Conservation (phyloP, 2,888 invertebrate genomes). For the Drosophila pseudotalamancana region DNA sequence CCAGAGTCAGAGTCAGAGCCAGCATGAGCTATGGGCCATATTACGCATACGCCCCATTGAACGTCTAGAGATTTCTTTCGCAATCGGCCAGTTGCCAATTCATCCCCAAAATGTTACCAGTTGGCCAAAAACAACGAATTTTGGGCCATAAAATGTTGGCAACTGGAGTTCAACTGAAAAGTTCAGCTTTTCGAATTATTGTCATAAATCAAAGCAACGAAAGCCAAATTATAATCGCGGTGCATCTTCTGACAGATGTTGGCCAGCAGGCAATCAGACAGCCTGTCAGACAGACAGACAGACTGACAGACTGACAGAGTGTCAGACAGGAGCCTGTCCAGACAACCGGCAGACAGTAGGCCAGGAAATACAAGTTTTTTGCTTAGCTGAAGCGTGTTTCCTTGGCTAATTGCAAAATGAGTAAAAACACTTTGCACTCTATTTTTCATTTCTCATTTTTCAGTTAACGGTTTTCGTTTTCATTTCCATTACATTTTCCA, state of each 20-base stretch:
- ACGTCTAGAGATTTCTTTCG: slow-evolving; percentile 32
- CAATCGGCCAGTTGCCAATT: slow-evolving; percentile 56
- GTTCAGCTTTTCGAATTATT: slow-evolving; percentile 54
- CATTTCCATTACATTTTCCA: slow-evolving; percentile 47
- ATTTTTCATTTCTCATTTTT: slow-evolving; percentile 35
- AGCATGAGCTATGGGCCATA: slow-evolving; percentile 55
- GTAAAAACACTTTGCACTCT: slow-evolving; percentile 49
- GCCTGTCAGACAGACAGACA: slow-evolving; percentile 7
- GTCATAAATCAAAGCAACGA: slow-evolving; percentile 61
- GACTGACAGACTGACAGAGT: slow-evolving; percentile 10
- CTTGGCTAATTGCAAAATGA: slow-evolving; percentile 69
- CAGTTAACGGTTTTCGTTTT: slow-evolving; percentile 33
- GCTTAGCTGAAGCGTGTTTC: slow-evolving; percentile 58
- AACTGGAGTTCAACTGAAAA: slow-evolving; percentile 20
- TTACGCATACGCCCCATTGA: slow-evolving; percentile 69
- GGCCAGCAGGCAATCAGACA: slow-evolving; percentile 8
- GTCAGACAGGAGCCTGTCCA: slow-evolving; percentile 4
- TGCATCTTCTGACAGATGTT: slow-evolving; percentile 46
- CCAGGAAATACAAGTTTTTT: slow-evolving; percentile 56
- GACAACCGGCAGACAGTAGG: slow-evolving; percentile 28
- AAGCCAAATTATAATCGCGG: slow-evolving; percentile 31
- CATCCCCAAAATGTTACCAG: slow-evolving; percentile 16
- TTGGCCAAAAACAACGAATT: neutral
- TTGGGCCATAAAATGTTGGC: neutral
- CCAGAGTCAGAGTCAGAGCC: slow-evolving; percentile 19